phyloP scores from a whole-genome alignment of 2,888 invertebrate species.

The Calameuta filiformis region DNA sequence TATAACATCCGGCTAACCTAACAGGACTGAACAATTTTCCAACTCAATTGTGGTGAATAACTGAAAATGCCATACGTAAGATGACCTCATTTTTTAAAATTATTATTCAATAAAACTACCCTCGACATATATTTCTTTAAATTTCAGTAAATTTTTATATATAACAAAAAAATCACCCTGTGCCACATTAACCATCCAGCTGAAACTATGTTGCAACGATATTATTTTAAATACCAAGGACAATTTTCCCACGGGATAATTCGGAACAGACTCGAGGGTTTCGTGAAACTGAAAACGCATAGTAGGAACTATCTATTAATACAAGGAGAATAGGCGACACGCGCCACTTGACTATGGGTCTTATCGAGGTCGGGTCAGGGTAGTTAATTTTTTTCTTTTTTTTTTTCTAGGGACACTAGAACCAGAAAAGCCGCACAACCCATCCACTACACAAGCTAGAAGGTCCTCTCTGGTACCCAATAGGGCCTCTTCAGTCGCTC shows the following conservation, averaged over 20 bases:
- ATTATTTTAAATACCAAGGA: conserved; percentile 29
- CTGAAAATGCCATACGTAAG: neutral
- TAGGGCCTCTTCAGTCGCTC: conserved; percentile 4
- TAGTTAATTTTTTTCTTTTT: neutral
- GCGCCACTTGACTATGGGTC: conserved; percentile 47
- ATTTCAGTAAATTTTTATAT: neutral
- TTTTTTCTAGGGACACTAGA: conserved; percentile 4
- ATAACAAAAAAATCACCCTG: neutral
- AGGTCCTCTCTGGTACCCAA: neutral
- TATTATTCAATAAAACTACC: neutral
- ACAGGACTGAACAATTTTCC: neutral
- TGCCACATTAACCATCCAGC: neutral
- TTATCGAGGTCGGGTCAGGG: conserved; percentile 8
- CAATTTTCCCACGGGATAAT: neutral
- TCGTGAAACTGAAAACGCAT: neutral
- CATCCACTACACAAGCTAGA: conserved; percentile 13
- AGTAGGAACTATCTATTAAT: neutral
- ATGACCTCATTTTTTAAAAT: neutral
- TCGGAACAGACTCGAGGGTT: neutral
- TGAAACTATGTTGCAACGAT: neutral
- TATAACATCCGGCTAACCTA: neutral
- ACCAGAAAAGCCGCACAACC: conserved; percentile 16
- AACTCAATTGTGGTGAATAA: neutral
- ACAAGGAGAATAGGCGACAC: conserved; percentile 38
- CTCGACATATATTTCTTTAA: neutral